Conservation (phyloP, 2,113 vertebrate genomes). For the Prochilodus magdalenae region DNA sequence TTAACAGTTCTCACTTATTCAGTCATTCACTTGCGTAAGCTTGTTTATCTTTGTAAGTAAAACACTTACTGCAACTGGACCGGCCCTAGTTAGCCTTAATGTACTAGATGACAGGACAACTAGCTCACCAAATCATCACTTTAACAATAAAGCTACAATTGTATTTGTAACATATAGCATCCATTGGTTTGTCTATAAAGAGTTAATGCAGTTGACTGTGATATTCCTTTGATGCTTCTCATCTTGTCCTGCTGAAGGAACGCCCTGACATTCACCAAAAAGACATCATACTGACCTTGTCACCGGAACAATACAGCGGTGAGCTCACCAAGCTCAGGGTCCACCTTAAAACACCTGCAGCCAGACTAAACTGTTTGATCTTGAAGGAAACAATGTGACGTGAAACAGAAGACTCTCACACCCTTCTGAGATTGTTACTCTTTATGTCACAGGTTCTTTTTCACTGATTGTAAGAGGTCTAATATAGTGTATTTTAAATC, state of each 20-base stretch:
- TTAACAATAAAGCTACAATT: no score
- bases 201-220: neutral
- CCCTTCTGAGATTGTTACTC: constrained; percentile 4
- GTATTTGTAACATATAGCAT: neutral
- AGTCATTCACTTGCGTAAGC: no score
- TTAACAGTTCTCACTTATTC: no score
- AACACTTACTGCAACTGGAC: no score
- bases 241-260: neutral
- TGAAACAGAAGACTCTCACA: constrained; percentile 21
- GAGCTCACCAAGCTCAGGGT: constrained; percentile 1
- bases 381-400: constrained; percentile 22
- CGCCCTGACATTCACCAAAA: neutral
- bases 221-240: neutral
- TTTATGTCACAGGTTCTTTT: neutral
- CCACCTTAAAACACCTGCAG: constrained; percentile 13
- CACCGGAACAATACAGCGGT: neutral
- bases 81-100: no score
- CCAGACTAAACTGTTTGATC: constrained; percentile 13
- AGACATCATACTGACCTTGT: neutral
- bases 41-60: no score
- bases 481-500: neutral
- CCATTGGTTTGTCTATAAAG: neutral
- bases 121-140: neutral
- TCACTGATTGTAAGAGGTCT: neutral
- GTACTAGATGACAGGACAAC: no score